A percentile compares a stretch with the other conserved stretches of the same genome.
Conservation (phyloP, 2,113 vertebrate species). For the Chloropsis hardwickii region DNA sequence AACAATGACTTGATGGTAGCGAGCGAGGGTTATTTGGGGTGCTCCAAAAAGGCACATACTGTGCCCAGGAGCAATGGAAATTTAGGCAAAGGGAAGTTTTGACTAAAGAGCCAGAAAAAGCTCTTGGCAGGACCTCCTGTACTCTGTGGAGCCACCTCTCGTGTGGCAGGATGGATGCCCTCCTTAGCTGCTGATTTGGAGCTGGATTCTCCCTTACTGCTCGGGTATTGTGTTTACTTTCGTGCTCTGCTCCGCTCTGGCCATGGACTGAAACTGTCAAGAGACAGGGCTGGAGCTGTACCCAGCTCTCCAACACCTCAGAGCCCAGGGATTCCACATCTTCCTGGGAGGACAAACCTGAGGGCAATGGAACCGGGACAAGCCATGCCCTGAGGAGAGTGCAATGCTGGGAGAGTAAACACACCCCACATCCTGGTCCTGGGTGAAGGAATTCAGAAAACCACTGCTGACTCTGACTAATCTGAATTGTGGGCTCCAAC, state of each 20-base stretch:
- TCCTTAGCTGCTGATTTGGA: neutral
- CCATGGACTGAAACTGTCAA: neutral
- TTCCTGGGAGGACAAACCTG: neutral
- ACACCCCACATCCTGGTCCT: neutral
- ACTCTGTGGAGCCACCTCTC: conserved; percentile 22
- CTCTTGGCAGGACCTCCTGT: conserved; percentile 44
- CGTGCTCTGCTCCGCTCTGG: neutral
- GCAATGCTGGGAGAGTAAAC: neutral
- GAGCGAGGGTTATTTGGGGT: conserved; percentile 19
- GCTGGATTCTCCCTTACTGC: neutral
- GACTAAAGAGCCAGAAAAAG: conserved; percentile 38
- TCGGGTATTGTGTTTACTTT: neutral
- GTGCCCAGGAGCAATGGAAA: conserved; percentile 53
- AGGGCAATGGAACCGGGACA: neutral
- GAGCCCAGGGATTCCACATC: neutral
- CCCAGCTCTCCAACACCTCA: neutral
- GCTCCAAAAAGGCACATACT: conserved; percentile 38
- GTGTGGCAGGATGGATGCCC: neutral
- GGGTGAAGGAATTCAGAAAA: neutral
- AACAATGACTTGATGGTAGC: conserved; percentile 43
- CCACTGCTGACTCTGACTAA: neutral
- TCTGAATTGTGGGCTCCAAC: neutral
- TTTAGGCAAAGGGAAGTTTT: conserved; percentile 57
- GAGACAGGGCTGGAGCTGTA: neutral
- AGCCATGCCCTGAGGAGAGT: neutral